Evolutionary conservation across 2,113 vertebrate species (phyloP).

Genomic region (Ptilonorhynchus violaceus): DNA sequence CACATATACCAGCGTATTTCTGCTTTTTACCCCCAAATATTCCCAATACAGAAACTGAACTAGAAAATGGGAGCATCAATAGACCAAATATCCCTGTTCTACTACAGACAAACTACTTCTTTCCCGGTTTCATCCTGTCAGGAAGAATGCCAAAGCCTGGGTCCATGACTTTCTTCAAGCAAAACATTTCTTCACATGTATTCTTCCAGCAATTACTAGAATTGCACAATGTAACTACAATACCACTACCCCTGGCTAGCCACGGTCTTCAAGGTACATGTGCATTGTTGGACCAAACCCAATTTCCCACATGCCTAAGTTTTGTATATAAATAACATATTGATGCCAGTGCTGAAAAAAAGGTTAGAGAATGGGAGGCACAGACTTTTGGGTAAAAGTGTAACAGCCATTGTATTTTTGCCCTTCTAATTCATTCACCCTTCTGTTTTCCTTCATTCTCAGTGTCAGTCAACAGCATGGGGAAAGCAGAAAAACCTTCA

Average conservation of each 20-base stretch:
- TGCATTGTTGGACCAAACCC: neutral
- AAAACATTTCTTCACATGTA: neutral
- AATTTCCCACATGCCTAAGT: neutral
- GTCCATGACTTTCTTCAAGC: neutral
- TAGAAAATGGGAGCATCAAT: neutral
- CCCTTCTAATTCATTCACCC: neutral
- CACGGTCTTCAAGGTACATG: neutral
- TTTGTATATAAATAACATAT: neutral
- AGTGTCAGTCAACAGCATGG: neutral
- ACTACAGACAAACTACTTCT: neutral
- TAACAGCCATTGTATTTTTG: neutral
- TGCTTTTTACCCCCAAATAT: neutral
- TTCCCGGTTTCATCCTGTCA: neutral
- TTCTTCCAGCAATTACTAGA: neutral
- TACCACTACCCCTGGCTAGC: neutral
- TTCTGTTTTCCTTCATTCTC: neutral
- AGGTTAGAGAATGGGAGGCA: neutral
- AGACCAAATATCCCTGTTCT: neutral
- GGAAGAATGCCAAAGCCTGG: neutral
- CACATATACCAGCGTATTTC: neutral
- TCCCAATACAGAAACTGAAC: neutral
- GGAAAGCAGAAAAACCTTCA: neutral
- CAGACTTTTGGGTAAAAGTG: neutral
- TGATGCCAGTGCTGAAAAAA: neutral
- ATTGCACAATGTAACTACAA: neutral